Base-by-base conservation (phyloP, 2,113 vertebrate species). In the Epinephelus lanceolatus region DNA sequence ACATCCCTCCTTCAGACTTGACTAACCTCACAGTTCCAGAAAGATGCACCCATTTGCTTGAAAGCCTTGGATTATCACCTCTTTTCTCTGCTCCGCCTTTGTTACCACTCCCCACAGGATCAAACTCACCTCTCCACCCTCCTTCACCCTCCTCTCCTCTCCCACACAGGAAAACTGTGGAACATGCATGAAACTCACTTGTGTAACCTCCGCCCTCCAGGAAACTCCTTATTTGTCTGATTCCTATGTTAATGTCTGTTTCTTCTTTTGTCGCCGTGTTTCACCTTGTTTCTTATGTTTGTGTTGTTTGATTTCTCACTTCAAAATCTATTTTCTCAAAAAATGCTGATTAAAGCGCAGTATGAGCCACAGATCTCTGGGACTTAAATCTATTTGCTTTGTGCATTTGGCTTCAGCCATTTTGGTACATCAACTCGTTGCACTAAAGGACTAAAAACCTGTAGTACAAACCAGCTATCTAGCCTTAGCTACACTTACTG, bases 1-100 rank as follows among this genome's bases (percentile, higher is more conserved):
- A 81, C 77, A 80, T 88, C 86, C 83, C 74, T 79, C 76, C 45
- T 76, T 14, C 25, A 52, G 13, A 14, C 40, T 5, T 72, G 59
- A 84, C 93, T 94, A 94, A 93, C 79, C 61, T 71, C 86, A 91
- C 85, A 25, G 21, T 62, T 59, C 62, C 30, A 78, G 57, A 87
- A 19, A 45, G 27, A 59, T 45, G 47, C 65, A 75, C 52, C 59
- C 0, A 1, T 76, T 53, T 76, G 76, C 63, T 62, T 80, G 30
- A 66, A 30, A 62, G 21, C 59, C 55, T 80, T 42, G 30, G 76
- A 71, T 71, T n/a, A 8, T 68, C 17, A 67, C 23, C 52, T 27
- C 47, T 61, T 21, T 3, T 21, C 18, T 69, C 37, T 69, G 30
- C 18, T 61, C 40, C 52, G 52, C 65, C 65, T 70, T 45, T 60